Percentiles rank a stretch among this genome's conserved stretches.
These are phyloP conservation scores for Aspidiotus destructor DNA, from an alignment of 2,888 invertebrate genomes.

Conservation along the genomic window DNA sequence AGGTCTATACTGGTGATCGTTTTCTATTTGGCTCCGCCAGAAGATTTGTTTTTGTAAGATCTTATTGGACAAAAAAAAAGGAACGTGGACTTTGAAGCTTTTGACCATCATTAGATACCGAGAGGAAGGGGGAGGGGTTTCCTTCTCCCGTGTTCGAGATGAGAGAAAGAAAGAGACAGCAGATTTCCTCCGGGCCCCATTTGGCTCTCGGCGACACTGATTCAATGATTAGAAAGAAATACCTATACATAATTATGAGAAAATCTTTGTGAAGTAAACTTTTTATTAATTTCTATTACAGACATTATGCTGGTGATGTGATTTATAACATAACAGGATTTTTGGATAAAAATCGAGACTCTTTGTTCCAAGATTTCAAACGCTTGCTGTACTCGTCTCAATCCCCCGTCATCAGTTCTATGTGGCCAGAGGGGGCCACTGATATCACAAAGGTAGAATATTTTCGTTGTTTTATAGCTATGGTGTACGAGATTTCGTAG, in stretches of 20 bases:
- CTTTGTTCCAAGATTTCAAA: slow-evolving; percentile 93
- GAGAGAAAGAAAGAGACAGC: not conserved
- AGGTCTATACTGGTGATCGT: no score
- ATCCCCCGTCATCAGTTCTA: slow-evolving; percentile 56
- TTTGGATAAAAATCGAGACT: slow-evolving; percentile 95
- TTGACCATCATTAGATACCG: slow-evolving; percentile 3
- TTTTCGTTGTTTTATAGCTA: not conserved
- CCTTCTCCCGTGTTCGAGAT: no score
- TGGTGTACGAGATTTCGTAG: no score
- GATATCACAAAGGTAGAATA: slow-evolving; percentile 65
- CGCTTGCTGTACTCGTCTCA: slow-evolving; percentile 76
- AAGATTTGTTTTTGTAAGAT: not conserved
- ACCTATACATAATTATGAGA: no score
- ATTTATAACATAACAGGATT: slow-evolving; percentile 83
- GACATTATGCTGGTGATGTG: slow-evolving; percentile 95
- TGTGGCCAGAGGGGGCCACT: slow-evolving; percentile 96
- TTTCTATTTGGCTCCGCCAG: no score
- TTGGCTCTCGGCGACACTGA: not conserved
- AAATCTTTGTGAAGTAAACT: not conserved
- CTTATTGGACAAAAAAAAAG: not conserved
- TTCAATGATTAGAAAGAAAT: slow-evolving; percentile 1
- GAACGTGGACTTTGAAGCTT: no score
- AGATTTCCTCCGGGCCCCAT: no score
- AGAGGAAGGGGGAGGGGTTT: not conserved
- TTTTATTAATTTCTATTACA: slow-evolving; percentile 40